These are phyloP conservation scores for Epinephelus fuscoguttatus DNA, from an alignment of 2,113 vertebrate species.

Conservation along the genomic window DNA sequence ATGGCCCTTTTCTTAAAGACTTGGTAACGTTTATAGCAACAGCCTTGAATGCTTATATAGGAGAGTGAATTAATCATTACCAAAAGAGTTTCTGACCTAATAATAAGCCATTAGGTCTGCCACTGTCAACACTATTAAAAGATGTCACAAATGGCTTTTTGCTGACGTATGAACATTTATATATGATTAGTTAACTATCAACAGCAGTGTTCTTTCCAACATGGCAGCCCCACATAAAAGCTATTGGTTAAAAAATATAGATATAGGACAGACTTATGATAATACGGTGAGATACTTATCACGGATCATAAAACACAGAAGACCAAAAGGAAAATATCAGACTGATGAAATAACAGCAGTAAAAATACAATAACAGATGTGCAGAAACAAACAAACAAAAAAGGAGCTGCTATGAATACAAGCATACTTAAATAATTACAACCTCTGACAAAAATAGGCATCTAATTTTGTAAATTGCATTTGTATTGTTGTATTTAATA, in stretches of 20 bases:
- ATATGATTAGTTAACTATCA: neutral
- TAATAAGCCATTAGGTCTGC: neutral
- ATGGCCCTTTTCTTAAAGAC: too few species aligned
- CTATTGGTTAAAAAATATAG: neutral
- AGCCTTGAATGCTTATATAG: neutral
- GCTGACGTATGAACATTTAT: neutral
- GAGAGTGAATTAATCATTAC: neutral
- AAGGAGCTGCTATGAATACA: too few species aligned
- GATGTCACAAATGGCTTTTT: neutral
- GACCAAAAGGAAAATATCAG: too few species aligned
- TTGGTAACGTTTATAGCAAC: neutral
- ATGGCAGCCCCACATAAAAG: neutral
- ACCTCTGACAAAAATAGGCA: neutral
- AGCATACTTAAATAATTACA: too few species aligned
- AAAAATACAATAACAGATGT: too few species aligned
- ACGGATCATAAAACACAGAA: too few species aligned
- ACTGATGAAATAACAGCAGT: too few species aligned
- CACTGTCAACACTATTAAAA: neutral
- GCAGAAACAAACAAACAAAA: neutral
- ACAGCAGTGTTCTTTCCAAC: too few species aligned
- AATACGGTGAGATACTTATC: too few species aligned
- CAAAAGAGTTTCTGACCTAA: neutral
- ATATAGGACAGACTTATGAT: too few species aligned
- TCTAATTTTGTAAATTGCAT: neutral
- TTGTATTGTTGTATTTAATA: neutral